A percentile compares a stretch with the other conserved stretches of the same genome.
Conservation (phyloP, 2,888 invertebrate genomes). For the Cynaeus angustus region DNA sequence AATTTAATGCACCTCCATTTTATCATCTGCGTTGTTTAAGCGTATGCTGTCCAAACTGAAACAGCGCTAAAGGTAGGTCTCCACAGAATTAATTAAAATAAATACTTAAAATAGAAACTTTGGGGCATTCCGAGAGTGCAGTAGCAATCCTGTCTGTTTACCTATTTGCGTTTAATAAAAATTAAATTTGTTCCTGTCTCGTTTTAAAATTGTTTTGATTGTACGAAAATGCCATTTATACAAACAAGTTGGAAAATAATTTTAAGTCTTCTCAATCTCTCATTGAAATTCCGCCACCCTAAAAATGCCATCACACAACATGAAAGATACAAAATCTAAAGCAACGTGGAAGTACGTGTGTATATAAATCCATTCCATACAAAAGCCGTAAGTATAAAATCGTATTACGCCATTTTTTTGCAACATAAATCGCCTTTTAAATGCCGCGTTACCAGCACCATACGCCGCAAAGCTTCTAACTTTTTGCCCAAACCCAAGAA, state of each 20-base stretch:
- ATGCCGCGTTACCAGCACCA: slow-evolving; percentile 59
- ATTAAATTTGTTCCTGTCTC: too few species aligned
- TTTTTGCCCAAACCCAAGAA: slow-evolving; percentile 56
- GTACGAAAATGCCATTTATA: too few species aligned
- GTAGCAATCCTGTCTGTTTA: too few species aligned
- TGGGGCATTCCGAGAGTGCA: too few species aligned
- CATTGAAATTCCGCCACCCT: neutral
- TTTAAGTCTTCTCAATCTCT: neutral
- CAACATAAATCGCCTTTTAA: slow-evolving; percentile 64
- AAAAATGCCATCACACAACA: neutral
- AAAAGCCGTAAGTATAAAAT: slow-evolving; percentile 47
- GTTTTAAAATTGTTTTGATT: too few species aligned
- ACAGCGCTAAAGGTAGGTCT: slow-evolving; percentile 5
- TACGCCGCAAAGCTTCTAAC: slow-evolving; percentile 53
- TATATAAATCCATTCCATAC: slow-evolving; percentile 40
- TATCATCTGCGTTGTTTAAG: neutral
- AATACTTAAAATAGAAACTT: too few species aligned
- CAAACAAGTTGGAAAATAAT: slow-evolving; percentile 27
- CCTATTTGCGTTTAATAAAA: too few species aligned
- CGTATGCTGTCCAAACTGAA: neutral
- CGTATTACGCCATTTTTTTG: slow-evolving; percentile 52
- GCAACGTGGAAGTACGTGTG: slow-evolving; percentile 32
- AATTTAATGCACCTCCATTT: slow-evolving; percentile 13
- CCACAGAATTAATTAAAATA: slow-evolving; percentile 33
- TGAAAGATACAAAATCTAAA: slow-evolving; percentile 36